Conservation (phyloP, 2,113 vertebrate species). For the Cynoglossus semilaevis region DNA sequence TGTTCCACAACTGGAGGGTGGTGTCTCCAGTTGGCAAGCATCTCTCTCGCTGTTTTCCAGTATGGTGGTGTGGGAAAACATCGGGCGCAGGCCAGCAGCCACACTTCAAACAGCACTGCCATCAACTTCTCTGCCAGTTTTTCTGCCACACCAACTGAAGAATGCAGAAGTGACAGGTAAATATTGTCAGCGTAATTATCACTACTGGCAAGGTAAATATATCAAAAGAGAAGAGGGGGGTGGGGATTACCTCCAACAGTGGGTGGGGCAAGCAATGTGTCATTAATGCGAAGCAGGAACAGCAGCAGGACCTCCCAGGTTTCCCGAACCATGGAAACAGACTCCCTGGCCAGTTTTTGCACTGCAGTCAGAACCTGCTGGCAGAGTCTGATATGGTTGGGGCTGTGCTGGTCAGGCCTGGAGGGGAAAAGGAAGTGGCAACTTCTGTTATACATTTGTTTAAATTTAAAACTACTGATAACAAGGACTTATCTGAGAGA, state of each 20-base stretch:
- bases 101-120: slow-evolving; percentile 93
- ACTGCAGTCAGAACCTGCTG: slow-evolving; percentile 91
- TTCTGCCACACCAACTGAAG: slow-evolving; percentile 90
- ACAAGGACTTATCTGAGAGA: not conserved
- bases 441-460: not conserved
- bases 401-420: slow-evolving; percentile 85
- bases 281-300: slow-evolving; percentile 93
- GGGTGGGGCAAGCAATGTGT: slow-evolving; percentile 89
- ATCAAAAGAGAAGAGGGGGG: not conserved
- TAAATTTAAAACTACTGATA: not conserved
- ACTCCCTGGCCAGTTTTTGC: slow-evolving; percentile 92
- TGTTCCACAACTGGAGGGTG: slow-evolving; percentile 96
- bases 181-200: not conserved
- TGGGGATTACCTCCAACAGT: slow-evolving; percentile 83
- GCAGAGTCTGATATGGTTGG: slow-evolving; percentile 89
- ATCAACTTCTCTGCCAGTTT: slow-evolving; percentile 92
- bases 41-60: slow-evolving; percentile 95
- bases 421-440: not conserved
- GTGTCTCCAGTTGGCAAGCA: slow-evolving; percentile 97
- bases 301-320: slow-evolving; percentile 95
- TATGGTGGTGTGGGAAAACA: slow-evolving; percentile 96
- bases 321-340: slow-evolving; percentile 89
- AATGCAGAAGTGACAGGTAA: not conserved
- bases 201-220: not conserved
- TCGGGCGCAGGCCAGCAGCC: slow-evolving; percentile 88